Conservation (phyloP, 2,888 invertebrate species). For the Drosophila percnosoma region DNA sequence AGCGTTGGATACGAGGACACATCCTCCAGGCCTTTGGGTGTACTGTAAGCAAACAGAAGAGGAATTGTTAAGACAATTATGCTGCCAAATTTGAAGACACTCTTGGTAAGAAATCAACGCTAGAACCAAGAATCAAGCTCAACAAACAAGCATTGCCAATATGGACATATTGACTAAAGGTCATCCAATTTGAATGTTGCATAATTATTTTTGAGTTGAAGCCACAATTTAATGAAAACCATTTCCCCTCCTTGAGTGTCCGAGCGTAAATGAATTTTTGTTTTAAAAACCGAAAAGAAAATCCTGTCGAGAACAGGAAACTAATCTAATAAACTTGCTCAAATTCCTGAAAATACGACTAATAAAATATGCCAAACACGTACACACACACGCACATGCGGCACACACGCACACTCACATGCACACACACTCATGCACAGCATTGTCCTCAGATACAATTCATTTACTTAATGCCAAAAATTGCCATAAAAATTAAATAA, state of each 20-base stretch:
- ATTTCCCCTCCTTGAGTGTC: background rate
- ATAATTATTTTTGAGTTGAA: background rate
- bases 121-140: background rate
- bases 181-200: background rate
- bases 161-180: background rate
- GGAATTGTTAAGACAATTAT: background rate
- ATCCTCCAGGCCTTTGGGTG: conserved; percentile 92
- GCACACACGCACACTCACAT: conserved; percentile 6
- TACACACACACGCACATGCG: conserved; percentile 3
- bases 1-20: conserved; percentile 92
- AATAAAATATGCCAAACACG: conserved; percentile 6
- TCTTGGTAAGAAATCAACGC: background rate
- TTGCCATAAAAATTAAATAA: conserved; percentile 34
- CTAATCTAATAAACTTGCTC: background rate
- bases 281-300: background rate
- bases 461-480: conserved; percentile 26
- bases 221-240: background rate
- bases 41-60: conserved; percentile 85
- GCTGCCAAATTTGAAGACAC: background rate
- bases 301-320: background rate
- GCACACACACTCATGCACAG: conserved; percentile 4
- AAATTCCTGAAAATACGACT: background rate
- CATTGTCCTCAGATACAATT: conserved; percentile 34
- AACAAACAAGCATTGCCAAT: background rate
- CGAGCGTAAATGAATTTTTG: background rate